phyloP scores from a whole-genome alignment of 2,888 invertebrate genomes.

The Meiosimyza platycephala region DNA sequence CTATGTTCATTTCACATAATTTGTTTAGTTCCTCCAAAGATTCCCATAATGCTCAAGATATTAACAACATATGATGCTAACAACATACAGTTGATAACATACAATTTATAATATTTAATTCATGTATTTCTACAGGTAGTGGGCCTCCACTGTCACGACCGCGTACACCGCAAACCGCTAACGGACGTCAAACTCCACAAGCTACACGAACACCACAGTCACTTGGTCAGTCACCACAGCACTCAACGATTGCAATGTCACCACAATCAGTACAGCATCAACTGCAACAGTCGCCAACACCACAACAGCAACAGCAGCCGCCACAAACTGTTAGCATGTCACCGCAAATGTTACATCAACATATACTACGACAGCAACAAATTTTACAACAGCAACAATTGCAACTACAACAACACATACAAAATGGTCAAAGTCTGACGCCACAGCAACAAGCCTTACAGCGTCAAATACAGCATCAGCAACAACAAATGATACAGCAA shows the following conservation, averaged over 20 bases:
- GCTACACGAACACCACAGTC: conserved; percentile 57
- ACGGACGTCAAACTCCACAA: conserved; percentile 55
- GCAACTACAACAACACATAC: conserved; percentile 60
- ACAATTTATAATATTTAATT: too few species aligned
- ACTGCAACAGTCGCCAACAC: conserved; percentile 49
- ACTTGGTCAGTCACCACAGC: conserved; percentile 51
- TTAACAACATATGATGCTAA: too few species aligned
- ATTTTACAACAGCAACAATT: conserved; percentile 60
- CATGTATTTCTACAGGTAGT: too few species aligned
- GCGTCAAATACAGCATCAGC: conserved; percentile 72
- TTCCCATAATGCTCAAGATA: too few species aligned
- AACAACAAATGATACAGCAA: conserved; percentile 63
- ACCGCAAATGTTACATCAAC: conserved; percentile 57
- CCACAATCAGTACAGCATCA: conserved; percentile 58
- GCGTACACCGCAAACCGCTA: conserved; percentile 53
- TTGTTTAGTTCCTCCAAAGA: too few species aligned
- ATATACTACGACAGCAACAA: conserved; percentile 58
- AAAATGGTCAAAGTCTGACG: conserved; percentile 60
- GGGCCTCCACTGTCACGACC: conserved; percentile 45
- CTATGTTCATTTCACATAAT: neutral
- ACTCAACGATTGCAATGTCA: conserved; percentile 58
- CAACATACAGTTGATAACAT: too few species aligned
- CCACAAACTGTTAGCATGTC: conserved; percentile 58
- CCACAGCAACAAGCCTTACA: conserved; percentile 66
- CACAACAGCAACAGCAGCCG: conserved; percentile 53